A percentile compares a stretch with the other conserved stretches of the same genome.
Conservation (phyloP, 2,797 vertebrate species). For the Eulemur coronatus region DNA sequence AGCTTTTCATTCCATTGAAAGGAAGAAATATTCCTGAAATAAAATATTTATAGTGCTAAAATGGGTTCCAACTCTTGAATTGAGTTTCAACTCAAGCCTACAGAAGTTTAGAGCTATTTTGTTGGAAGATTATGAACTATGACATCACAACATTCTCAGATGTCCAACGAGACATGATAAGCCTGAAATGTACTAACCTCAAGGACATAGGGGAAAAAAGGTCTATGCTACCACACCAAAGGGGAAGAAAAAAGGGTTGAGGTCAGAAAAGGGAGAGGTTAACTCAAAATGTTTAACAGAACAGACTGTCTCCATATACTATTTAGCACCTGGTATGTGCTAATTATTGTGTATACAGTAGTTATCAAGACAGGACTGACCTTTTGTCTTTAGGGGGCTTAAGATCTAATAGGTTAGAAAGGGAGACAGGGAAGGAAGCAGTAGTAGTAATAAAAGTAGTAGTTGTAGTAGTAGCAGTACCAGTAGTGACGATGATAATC, state of each 20-base stretch:
- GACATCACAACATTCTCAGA: neutral
- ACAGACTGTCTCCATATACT: neutral
- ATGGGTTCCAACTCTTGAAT: neutral
- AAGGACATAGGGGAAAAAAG: neutral
- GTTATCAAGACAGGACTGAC: neutral
- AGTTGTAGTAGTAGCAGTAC: neutral
- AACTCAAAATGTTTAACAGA: slow-evolving; percentile 16
- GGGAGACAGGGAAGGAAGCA: neutral
- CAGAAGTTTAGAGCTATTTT: neutral
- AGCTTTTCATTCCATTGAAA: neutral
- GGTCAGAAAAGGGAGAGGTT: neutral
- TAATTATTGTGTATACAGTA: neutral
- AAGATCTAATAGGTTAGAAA: neutral
- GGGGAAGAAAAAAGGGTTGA: neutral
- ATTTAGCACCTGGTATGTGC: neutral
- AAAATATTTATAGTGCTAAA: neutral
- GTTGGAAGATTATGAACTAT: neutral
- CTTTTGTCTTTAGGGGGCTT: neutral
- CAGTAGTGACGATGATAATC: neutral
- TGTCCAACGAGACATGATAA: neutral
- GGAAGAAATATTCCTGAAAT: neutral
- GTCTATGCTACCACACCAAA: neutral
- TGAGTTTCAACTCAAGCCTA: neutral
- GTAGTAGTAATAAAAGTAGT: neutral
- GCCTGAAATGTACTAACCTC: neutral